A percentile compares a stretch with the other conserved stretches of the same genome.
Evolutionary conservation across 1,140 invertebrate genomes (phyloP).

Genomic region (Pseudomyrmex flavicornis): DNA sequence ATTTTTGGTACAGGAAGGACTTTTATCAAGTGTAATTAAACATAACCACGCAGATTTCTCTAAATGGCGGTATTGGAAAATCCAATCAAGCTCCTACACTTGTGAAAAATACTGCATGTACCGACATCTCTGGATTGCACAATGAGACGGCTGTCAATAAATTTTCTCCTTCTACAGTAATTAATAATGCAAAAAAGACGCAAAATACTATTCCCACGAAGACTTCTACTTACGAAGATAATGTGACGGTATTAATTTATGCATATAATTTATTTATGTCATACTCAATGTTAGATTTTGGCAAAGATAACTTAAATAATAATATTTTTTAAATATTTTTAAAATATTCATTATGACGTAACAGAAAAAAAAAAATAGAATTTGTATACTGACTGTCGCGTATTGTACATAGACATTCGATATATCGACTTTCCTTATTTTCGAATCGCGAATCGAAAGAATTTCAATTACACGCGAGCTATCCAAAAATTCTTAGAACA

Average conservation of each 20-base stretch:
- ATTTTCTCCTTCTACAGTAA: background rate
- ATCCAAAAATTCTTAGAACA: background rate
- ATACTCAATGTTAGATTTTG: no score
- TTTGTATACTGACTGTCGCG: no score
- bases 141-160: slow-evolving; percentile 45
- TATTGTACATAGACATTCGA: background rate
- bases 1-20: no score
- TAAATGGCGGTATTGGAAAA: slow-evolving; percentile 53
- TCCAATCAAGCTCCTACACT: slow-evolving; percentile 33
- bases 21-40: slow-evolving; percentile 1
- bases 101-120: slow-evolving; percentile 31
- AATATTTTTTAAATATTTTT: no score
- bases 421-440: background rate
- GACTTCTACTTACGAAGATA: no score
- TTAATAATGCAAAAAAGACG: slow-evolving; percentile 4
- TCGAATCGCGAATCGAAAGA: background rate
- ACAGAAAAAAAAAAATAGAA: background rate
- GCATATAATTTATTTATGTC: no score
- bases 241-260: no score
- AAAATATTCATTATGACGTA: background rate
- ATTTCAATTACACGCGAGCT: background rate
- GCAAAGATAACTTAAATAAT: no score
- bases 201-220: no score
- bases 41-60: slow-evolving; percentile 4
- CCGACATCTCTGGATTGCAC: slow-evolving; percentile 41